A percentile compares a stretch with the other conserved stretches of the same genome.
Evolutionary conservation across 2,797 vertebrate species (phyloP).

Genomic region (Diglossa cyanea): DNA sequence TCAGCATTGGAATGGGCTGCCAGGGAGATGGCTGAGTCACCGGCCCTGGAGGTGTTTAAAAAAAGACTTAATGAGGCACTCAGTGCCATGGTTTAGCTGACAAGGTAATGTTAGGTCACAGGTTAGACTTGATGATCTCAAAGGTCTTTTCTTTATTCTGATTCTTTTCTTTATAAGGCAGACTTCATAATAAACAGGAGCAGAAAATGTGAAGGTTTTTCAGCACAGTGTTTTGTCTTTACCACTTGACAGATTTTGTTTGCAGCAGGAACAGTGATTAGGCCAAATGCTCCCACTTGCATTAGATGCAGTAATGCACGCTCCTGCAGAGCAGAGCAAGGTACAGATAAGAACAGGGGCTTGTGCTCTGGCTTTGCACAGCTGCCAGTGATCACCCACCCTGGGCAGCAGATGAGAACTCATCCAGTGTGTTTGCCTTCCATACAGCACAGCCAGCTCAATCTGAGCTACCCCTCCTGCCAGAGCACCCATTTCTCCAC

Average conservation of each 20-base stretch:
- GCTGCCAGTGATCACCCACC: background rate
- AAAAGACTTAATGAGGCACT: background rate
- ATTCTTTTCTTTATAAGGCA: background rate
- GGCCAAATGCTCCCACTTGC: background rate
- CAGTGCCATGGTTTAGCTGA: background rate
- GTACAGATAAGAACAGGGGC: background rate
- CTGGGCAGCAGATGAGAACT: background rate
- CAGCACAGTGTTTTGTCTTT: background rate
- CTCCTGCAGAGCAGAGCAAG: background rate
- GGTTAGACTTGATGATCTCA: background rate
- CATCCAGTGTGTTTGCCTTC: background rate
- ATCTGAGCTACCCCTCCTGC: background rate
- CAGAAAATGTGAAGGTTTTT: background rate
- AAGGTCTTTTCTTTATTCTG: background rate
- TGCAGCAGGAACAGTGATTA: background rate
- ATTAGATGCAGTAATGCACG: background rate
- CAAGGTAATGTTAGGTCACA: background rate
- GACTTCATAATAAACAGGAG: background rate
- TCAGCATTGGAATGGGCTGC: background rate
- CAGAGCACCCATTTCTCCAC: background rate
- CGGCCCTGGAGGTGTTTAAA: background rate
- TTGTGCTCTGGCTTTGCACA: background rate
- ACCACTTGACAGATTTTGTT: background rate
- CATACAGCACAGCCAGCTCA: rapidly evolving
- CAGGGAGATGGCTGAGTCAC: background rate